These are phyloP conservation scores for Prosapia bicincta DNA, from an alignment of 2,888 invertebrate genomes.

Conservation along the genomic window DNA sequence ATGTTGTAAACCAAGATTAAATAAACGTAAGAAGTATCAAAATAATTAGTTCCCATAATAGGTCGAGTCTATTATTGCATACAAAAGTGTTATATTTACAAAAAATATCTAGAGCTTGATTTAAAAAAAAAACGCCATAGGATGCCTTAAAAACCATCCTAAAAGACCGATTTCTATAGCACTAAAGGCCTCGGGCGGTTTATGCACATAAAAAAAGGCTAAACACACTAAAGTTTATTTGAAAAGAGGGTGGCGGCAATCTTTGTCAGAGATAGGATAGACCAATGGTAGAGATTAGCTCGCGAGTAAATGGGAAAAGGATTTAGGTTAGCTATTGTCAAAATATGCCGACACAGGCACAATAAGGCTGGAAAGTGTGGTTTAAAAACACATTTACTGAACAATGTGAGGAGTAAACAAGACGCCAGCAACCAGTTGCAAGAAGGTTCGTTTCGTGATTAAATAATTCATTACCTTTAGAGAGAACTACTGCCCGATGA, in stretches of 20 bases:
- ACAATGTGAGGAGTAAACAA: no score
- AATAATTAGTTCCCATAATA: no score
- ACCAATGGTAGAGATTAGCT: not conserved
- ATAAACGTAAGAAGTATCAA: no score
- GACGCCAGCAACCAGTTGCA: no score
- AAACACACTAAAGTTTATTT: not conserved
- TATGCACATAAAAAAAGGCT: not conserved
- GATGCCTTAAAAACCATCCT: not conserved
- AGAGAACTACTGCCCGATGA: no score
- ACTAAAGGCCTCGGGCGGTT: not conserved
- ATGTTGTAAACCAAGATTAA: no score
- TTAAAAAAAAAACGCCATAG: not conserved
- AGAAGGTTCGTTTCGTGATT: no score
- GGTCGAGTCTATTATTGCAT: no score
- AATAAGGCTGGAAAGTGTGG: not conserved
- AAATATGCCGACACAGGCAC: not conserved
- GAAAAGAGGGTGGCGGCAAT: not conserved
- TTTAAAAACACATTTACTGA: not conserved
- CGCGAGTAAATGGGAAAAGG: not conserved
- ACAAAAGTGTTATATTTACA: no score
- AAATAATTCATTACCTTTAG: no score
- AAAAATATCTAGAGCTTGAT: not conserved
- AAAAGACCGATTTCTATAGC: not conserved
- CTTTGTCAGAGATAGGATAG: not conserved
- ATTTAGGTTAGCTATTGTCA: not conserved